A percentile compares a stretch with the other conserved stretches of the same genome.
Conservation (phyloP, 1,140 invertebrate species). For the Neodiprion lecontei region DNA sequence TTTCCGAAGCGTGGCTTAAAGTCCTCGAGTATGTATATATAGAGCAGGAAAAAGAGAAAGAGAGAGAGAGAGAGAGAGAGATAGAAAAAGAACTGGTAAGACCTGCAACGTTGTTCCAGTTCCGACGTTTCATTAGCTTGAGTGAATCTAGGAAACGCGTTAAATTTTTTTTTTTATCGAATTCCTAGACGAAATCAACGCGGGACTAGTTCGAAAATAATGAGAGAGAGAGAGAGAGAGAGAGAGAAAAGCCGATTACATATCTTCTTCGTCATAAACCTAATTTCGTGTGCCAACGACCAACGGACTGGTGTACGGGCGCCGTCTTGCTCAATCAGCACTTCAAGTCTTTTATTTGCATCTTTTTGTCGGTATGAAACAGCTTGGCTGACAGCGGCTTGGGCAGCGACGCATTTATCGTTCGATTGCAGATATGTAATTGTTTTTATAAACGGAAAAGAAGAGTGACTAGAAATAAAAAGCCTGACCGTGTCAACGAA, state of each 20-base stretch:
- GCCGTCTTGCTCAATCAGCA: neutral
- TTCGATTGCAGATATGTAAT: neutral
- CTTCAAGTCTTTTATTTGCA: neutral
- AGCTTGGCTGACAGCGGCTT: neutral
- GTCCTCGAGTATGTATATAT: too few species aligned
- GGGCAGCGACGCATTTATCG: neutral
- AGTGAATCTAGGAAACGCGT: too few species aligned
- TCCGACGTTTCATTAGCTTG: too few species aligned
- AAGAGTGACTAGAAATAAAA: neutral
- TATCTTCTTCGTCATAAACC: slow-evolving; percentile 9
- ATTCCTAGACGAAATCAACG: neutral
- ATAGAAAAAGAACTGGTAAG: too few species aligned
- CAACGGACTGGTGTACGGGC: neutral
- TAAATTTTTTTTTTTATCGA: too few species aligned
- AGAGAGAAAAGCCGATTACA: neutral
- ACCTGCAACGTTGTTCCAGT: too few species aligned
- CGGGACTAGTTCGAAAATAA: slow-evolving; percentile 3
- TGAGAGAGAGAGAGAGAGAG: too few species aligned
- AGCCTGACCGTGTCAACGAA: neutral
- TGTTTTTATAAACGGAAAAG: neutral
- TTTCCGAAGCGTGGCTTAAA: neutral
- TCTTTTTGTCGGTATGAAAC: neutral
- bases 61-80: too few species aligned
- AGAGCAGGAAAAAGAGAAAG: too few species aligned
- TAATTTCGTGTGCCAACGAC: slow-evolving; percentile 10